Base-by-base conservation (phyloP, 1,140 invertebrate genomes). In the Rhynchophorus ferrugineus region DNA sequence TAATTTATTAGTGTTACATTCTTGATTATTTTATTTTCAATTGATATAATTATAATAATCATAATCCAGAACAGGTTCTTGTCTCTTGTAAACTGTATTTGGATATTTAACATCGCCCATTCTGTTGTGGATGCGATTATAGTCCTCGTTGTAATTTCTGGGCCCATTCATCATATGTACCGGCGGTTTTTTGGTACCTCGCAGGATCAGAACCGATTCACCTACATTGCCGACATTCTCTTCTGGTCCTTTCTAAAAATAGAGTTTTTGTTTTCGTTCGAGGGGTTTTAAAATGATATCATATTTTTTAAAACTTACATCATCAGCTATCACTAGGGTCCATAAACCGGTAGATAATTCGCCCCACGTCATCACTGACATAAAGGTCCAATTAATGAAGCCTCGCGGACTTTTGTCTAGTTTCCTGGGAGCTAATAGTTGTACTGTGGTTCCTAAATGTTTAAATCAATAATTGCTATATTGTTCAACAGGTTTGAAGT, bases 321-420 rank as follows among this genome's bases (percentile, higher is more conserved):
- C 63, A 61, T 87, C 84, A 13, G 67, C 56, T 47, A 87, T 69
- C 8, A 71, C 68, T 9, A 92, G 63, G 1, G 60, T 79, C 92
- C 92, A 95, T 14, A 71, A 66, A 1, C 89, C 91, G 13, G 65
- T 62, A 2, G 89, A 82, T 61, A 81, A 71, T 71, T 97, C 94
- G 7, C 89, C 91, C 93, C 93, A 97, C 3, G 84, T 88, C 38
- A 90, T 90, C 0, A 95, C 86, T 0, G 89, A 89, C 76, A 91
- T 88, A 66, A 97, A 89, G 34, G 81, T 85, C 88, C 93, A 97
- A 53, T 85, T 79, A 2, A 74, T 68, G 65, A 94, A 91, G 9
- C 89, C 91, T 6, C 77, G 73, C 1, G 67, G 60, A 6, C 85
- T 85, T 29, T 73, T 67, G 68, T 97, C 94, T 34, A 78, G 67